A percentile compares a stretch with the other conserved stretches of the same genome.
phyloP scores from a whole-genome alignment of 37 sponge, comb jelly and placozoan genomes.

The Eunapius fragilis region DNA sequence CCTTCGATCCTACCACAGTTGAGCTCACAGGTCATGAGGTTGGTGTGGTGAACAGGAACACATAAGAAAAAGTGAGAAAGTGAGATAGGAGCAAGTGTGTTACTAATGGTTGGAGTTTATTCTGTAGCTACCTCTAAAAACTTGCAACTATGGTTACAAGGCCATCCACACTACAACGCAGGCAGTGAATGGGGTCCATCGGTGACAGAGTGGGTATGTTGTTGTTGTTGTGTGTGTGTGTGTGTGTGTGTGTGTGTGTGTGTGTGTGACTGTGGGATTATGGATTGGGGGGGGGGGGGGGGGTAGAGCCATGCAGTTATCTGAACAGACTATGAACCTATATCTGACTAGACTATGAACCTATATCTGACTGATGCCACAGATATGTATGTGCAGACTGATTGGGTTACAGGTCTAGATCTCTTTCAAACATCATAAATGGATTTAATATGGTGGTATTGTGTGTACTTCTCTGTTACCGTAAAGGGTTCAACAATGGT shows the following conservation, averaged over 20 bases:
- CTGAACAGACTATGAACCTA: not conserved
- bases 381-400: not conserved
- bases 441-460: not conserved
- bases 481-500: too few species aligned
- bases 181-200: slow-evolving; percentile 51
- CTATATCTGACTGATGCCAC: not conserved
- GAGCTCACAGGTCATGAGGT: slow-evolving; percentile 71
- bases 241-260: too few species aligned
- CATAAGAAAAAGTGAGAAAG: slow-evolving; percentile 38
- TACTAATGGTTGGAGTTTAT: not conserved
- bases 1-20: slow-evolving; percentile 34
- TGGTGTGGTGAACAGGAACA: slow-evolving; percentile 72
- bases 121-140: slow-evolving; percentile 51
- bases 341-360: not conserved
- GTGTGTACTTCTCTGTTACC: not conserved
- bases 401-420: not conserved
- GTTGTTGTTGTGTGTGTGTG: not conserved
- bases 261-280: too few species aligned
- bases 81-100: not conserved
- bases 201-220: slow-evolving; percentile 66
- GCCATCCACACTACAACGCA: slow-evolving; percentile 64
- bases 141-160: slow-evolving; percentile 54
- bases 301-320: not conserved
- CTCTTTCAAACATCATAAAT: not conserved
- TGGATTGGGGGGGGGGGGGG: too few species aligned